These are phyloP conservation scores for Metopolophium dirhodum DNA, from an alignment of 1,140 invertebrate genomes.

Conservation along the genomic window DNA sequence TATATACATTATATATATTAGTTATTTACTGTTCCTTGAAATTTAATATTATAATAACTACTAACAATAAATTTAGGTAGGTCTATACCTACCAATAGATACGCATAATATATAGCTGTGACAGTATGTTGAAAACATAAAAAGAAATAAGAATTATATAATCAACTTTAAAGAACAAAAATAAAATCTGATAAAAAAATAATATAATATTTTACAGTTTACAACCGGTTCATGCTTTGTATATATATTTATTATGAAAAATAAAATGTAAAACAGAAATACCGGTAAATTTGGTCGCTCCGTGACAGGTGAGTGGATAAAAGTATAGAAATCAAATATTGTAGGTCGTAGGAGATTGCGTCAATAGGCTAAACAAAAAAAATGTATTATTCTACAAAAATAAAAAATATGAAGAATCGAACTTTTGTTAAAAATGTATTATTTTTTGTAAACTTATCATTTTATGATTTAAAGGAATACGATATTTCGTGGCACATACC, in stretches of 20 bases:
- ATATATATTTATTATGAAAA: neutral
- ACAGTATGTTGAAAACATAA: neutral
- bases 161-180: neutral
- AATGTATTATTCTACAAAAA: neutral
- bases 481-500: neutral
- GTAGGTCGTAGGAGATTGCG: neutral
- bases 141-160: neutral
- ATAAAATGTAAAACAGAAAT: neutral
- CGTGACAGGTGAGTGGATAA: neutral
- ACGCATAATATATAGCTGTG: neutral
- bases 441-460: neutral
- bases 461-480: neutral
- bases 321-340: neutral
- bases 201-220: neutral
- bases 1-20: neutral
- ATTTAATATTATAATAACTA: neutral
- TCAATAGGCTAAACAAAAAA: neutral
- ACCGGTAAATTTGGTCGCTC: neutral
- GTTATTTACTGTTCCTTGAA: neutral
- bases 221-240: neutral
- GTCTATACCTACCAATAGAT: neutral
- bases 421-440: neutral
- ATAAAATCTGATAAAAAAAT: neutral
- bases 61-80: neutral
- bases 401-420: neutral